Base-by-base conservation (phyloP, 2,113 vertebrate genomes). In the pig (Sus scrofa) region DNA sequence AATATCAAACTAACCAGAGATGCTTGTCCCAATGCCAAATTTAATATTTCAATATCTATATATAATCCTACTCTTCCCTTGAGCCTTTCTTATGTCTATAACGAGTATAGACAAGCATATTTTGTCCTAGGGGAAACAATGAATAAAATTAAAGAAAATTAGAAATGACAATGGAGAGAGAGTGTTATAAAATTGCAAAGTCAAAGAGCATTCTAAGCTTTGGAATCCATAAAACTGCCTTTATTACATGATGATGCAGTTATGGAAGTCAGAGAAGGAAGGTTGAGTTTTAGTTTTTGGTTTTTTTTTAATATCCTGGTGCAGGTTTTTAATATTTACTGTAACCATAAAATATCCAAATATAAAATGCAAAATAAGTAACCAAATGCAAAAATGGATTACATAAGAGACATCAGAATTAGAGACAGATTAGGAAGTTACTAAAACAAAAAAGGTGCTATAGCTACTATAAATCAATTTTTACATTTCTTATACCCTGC, bases 151-250 rank as follows among this genome's bases (percentile, higher is more conserved):
- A 27, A 82, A 75, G 8, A 89, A 78, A 92, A 70, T 30, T 85
- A 27, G 22, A 58, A 54, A 62, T 32, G 26, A 78, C 24, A 68
- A 8, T 32, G 10, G 10, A 71, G 63, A 70, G 2, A 63, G 1
- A 3, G 44, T 27, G 24, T 44, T 20, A 65, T 67, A 26, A 62
- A 73, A 79, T 6, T 60, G 2, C 14, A 88, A 83, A 82, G 74
- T 86, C 30, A 91, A 86, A 86, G 27, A 81, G 16, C 68, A 82
- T 75, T 86, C 11, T 91, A 16, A 91, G 20, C 24, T 90, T 81
- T 75, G 37, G 13, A 14, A 24, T 19, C 15, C 7, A 34, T 32
- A 37, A 68, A 7, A 60, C 7, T n/a, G 30, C 44, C 34, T 50
- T 1, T 70, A 32, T 30, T 2, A 19, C 6, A 74, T 52, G 19